Evolutionary conservation across 2,113 vertebrate genomes (phyloP), one percentile per base, ranked within the genome.

Genomic region (Bufo gargarizans): DNA sequence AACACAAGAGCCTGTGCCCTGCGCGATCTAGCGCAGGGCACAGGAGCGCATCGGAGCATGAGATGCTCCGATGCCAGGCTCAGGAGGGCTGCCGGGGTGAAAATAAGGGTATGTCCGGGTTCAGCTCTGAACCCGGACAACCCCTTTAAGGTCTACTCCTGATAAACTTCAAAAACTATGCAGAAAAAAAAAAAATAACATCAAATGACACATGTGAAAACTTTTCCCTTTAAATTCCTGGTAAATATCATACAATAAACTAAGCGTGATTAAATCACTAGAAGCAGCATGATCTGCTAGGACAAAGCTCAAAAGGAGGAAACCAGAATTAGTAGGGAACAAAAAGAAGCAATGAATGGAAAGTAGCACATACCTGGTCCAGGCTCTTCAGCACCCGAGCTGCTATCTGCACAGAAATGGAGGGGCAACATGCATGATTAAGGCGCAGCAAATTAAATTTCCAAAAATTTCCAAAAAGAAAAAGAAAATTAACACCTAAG

Each of bases 371-470:
- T 98, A 99, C 98, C 98, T 98, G 98, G 96, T 61, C 94, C 95
- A 84, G 95, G 93, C 93, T 99, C 98, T 95, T 98, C 97, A 86
- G 93, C 92, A 93, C 94, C 72, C 77, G 96, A 94, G 93, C 95
- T 97, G 95, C 96, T 95, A 97, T 98, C 98, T 98, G 96, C 94
- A 97, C 93, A 96, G 95, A 96, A 96, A 95, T 94, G 93, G 96
- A 95, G 96, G 96, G 93, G 96, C 93, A 91, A 98, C 97, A 96
- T 94, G 97, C 97, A 95, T 95, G 95, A 95, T 97, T 97, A 97
- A 95, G 94, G 92, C 93, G 95, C 92, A 91, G 94, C 93, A 94
- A 95, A 93, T 93, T 13, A 92, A 93, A 55, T 69, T 20, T 47
- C 22, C 77, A 80, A 14, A 92, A 93, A 55, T 69, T 20, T 47